Percentiles rank a stretch among this genome's conserved stretches.
phyloP scores from a whole-genome alignment of 2,113 vertebrate genomes.

The Pristiophorus japonicus region DNA sequence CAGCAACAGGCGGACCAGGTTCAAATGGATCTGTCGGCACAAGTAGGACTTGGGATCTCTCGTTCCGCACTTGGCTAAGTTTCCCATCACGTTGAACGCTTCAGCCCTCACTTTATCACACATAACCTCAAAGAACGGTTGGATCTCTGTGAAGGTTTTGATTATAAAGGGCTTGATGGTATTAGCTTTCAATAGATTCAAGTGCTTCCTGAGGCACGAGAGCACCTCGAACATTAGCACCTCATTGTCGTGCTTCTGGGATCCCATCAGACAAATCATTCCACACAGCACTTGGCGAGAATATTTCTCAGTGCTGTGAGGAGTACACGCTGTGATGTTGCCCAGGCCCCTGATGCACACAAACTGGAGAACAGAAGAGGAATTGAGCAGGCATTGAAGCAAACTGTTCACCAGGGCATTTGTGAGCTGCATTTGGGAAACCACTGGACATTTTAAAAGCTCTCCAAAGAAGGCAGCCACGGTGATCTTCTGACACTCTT shows the following conservation, averaged over 20 bases:
- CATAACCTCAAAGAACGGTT: not conserved
- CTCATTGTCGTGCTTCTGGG: not conserved
- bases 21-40: not conserved
- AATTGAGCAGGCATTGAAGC: not conserved
- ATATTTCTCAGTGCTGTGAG: not conserved
- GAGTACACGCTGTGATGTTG: not conserved
- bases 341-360: not conserved
- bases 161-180: not conserved
- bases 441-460: not conserved
- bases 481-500: slow-evolving; percentile 15
- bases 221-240: slow-evolving; percentile 18
- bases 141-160: not conserved
- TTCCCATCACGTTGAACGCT: not conserved
- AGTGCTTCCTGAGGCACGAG: not conserved
- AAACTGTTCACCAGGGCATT: not conserved
- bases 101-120: not conserved
- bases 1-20: not conserved
- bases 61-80: not conserved
- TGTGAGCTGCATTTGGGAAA: not conserved
- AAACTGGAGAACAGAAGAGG: not conserved
- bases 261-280: not conserved
- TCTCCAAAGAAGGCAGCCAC: slow-evolving; percentile 19
- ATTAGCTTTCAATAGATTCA: not conserved
- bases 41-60: not conserved
- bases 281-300: not conserved